Base-by-base conservation (phyloP, 2,113 vertebrate species). In the Tenebrosternarchus preto region DNA sequence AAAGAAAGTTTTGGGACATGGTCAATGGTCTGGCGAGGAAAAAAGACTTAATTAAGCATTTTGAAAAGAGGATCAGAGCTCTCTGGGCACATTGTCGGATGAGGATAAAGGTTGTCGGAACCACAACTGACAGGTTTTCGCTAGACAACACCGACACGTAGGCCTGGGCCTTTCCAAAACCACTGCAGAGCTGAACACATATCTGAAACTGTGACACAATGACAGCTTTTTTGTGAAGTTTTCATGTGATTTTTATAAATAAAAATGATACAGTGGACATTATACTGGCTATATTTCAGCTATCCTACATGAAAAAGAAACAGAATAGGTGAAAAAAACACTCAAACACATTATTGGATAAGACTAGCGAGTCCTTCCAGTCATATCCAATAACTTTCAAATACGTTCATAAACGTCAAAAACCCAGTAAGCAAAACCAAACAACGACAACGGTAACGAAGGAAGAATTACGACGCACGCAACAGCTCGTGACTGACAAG, bases 1-100 rank as follows among this genome's bases (percentile, higher is more conserved):
- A 82, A 87, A 86, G 83, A 82, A 77, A 79, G 76, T 83, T 84
- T 73, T 36, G 73, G 79, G 66, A 59, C 72, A 76, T 69, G 70
- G 68, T 77, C 69, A 16, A 55, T 19, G 36, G 78, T 73, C 80
- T 71, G 76, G 81, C 29, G 83, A 67, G 83, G 61, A 75, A 6
- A n/a, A 80, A 71, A 69, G 53, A 43, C 15, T 24, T 2, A 29
- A 15, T 64, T 67, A 80, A 60, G 25, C 71, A 64, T 80, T 67
- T 50, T n/a, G 29, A 80, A 68, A 68, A 64, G 33, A 61, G 81
- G 75, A 69, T 83, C 73, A 53, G 59, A 80, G 64, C 24, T 7
- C 46, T 70, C 66, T 72, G 55, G 80, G 46, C 56, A 63, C 61
- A 73, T 73, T 71, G 60, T 76, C 82, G 17, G 75, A 16, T 85